These are phyloP conservation scores for Rhagoletis pomonella DNA, from an alignment of 1,140 invertebrate genomes.

Conservation along the genomic window DNA sequence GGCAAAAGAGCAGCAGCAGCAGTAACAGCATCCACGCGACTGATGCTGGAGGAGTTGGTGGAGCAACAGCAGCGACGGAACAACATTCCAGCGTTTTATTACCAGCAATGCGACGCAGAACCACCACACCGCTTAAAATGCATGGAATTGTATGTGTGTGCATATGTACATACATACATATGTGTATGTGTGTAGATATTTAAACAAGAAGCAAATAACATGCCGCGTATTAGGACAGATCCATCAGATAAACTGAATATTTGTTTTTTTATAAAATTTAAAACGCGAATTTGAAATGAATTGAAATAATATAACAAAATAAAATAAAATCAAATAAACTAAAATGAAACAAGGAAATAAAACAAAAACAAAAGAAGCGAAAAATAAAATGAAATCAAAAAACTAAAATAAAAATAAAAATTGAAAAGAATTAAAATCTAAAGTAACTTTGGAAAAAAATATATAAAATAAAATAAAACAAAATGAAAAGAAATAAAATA, in stretches of 20 bases:
- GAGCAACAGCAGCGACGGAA: not conserved
- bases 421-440: not conserved
- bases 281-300: no score
- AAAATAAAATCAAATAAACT: no score
- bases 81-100: constrained; percentile 44
- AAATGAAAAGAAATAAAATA: no score
- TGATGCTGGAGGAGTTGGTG: not conserved
- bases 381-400: not conserved
- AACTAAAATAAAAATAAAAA: not conserved
- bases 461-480: no score
- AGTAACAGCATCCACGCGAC: not conserved
- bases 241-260: not conserved
- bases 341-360: no score
- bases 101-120: not conserved
- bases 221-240: not conserved
- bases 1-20: not conserved
- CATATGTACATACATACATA: not conserved
- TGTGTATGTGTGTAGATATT: not conserved
- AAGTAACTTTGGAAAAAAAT: no score
- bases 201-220: no score
- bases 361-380: no score
- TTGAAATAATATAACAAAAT: no score
- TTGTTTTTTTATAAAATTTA: no score
- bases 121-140: not conserved
- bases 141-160: not conserved